These are phyloP conservation scores for Barypeithes pellucidus DNA, from an alignment of 2,888 invertebrate species.

Conservation along the genomic window DNA sequence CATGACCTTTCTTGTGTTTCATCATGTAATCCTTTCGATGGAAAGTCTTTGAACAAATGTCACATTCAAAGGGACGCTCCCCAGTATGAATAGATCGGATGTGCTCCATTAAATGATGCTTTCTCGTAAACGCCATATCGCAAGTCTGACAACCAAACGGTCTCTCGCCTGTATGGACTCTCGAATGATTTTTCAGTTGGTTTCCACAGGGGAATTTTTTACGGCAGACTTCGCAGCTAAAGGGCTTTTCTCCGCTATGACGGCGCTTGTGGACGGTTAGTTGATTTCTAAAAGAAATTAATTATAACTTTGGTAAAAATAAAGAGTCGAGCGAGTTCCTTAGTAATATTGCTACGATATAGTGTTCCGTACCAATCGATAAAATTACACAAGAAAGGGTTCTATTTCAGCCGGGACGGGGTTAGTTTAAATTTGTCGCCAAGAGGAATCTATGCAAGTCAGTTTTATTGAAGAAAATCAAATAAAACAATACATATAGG, in stretches of 20 bases:
- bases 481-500: too few relatives aligned
- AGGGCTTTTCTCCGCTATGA: conserved; percentile 51
- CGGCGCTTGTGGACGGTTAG: conserved; percentile 44
- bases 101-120: conserved; percentile 63
- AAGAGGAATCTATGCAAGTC: too few relatives aligned
- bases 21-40: conserved; percentile 50
- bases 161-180: conserved; percentile 64
- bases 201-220: conserved; percentile 48
- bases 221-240: conserved; percentile 46
- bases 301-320: not conserved
- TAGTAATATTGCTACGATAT: too few relatives aligned
- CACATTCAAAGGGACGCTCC: conserved; percentile 67
- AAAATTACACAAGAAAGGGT: too few relatives aligned
- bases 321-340: too few relatives aligned
- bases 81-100: conserved; percentile 63
- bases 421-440: too few relatives aligned
- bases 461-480: too few relatives aligned
- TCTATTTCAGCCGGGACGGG: too few relatives aligned
- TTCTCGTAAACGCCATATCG: conserved; percentile 63
- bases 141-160: conserved; percentile 63
- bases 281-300: conserved; percentile 37
- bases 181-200: conserved; percentile 55
- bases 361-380: too few relatives aligned
- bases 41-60: conserved; percentile 62
- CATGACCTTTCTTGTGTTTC: conserved; percentile 43